Evolutionary conservation across 2,113 vertebrate genomes (phyloP).

Genomic region (Myanophis thanlyinensis): DNA sequence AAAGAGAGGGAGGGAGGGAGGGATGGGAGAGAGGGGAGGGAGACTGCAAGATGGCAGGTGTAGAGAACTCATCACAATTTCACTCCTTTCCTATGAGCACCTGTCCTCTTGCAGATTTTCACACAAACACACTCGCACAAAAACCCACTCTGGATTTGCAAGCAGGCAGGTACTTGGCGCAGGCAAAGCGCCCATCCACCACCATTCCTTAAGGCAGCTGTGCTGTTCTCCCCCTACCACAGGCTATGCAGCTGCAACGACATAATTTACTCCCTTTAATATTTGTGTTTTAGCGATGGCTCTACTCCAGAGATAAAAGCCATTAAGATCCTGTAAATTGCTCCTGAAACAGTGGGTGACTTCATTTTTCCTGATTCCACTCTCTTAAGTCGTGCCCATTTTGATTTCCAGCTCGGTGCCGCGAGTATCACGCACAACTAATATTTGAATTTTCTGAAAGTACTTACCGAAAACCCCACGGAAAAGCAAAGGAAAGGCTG

Average conservation of each 20-base stretch:
- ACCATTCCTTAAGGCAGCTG: not conserved
- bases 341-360: not conserved
- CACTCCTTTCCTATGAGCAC: not conserved
- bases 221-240: not conserved
- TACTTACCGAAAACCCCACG: not conserved
- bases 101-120: not conserved
- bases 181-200: not conserved
- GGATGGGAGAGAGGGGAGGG: no score
- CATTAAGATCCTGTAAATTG: not conserved
- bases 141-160: not conserved
- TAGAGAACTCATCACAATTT: not conserved
- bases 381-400: not conserved
- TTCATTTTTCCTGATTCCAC: not conserved
- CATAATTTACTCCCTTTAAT: not conserved
- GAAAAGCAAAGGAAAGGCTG: not conserved
- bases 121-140: not conserved
- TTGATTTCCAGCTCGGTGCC: not conserved
- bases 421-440: not conserved
- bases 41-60: not conserved
- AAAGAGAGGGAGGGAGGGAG: not conserved
- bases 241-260: not conserved
- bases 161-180: not conserved
- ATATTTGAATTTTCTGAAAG: not conserved
- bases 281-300: not conserved
- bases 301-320: not conserved